These are phyloP conservation scores for Seladonia tumulorum DNA, from an alignment of 2,888 invertebrate species.

Conservation along the genomic window DNA sequence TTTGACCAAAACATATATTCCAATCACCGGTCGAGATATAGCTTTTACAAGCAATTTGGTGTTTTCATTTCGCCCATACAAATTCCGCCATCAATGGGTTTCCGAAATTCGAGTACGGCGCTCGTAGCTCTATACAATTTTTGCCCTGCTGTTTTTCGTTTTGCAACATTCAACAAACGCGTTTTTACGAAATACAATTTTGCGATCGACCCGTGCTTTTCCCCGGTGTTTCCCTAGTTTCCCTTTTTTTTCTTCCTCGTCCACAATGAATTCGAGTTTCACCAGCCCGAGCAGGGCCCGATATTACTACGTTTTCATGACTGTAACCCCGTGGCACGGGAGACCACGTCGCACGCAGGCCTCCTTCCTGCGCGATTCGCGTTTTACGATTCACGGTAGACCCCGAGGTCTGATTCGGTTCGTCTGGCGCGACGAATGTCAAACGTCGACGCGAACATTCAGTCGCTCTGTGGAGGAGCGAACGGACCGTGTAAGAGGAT, in stretches of 20 bases:
- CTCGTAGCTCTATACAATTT: background rate
- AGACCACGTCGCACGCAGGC: slow-evolving; percentile 32
- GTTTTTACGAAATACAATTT: slow-evolving; percentile 40
- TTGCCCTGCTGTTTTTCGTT: background rate
- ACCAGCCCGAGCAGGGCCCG: background rate
- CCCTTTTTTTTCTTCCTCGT: background rate
- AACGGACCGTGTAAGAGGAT: slow-evolving; percentile 60
- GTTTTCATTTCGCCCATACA: background rate
- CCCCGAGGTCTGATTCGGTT: slow-evolving; percentile 61
- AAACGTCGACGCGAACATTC: slow-evolving; percentile 62
- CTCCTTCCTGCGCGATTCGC: slow-evolving; percentile 41
- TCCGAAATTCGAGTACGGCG: slow-evolving; percentile 14
- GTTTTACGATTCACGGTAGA: slow-evolving; percentile 56
- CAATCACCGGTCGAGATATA: background rate
- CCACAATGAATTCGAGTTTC: slow-evolving; percentile 47
- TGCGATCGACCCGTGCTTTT: slow-evolving; percentile 24
- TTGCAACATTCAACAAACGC: slow-evolving; percentile 25
- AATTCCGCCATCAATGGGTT: background rate
- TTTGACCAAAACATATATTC: background rate
- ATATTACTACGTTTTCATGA: slow-evolving; percentile 34
- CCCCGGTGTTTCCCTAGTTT: background rate
- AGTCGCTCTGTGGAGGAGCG: slow-evolving; percentile 41
- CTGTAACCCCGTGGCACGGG: slow-evolving; percentile 26
- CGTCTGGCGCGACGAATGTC: slow-evolving; percentile 66
- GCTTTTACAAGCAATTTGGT: background rate